Evolutionary conservation across 2,113 vertebrate genomes (phyloP), one percentile per base, ranked within the genome.

Genomic region (Cyphotilapia sp.): DNA sequence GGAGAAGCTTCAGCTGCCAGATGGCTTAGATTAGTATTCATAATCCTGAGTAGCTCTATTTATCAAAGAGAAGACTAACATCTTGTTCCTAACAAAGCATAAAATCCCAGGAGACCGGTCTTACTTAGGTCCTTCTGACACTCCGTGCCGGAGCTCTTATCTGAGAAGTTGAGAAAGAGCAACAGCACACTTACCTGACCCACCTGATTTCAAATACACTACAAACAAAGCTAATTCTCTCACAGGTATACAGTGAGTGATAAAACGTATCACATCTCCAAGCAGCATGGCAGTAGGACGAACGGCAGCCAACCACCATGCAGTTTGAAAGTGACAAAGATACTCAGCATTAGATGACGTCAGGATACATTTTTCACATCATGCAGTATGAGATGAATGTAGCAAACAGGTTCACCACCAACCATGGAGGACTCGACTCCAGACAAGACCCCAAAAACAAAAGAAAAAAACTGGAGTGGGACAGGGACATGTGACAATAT

Each of bases 341-440:
- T 87, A 94, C 76, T 91, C 63, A 61, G 88, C 61, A 59, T 85
- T 85, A 61, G 66, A 91, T 93, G 92, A 92, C 71, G 81, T 91
- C 86, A 81, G 83, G 86, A 89, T 84, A 94, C 81, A 66, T 89
- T 92, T 86, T 88, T 12, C 49, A 93, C 87, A 88, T 89, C 93
- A 97, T 97, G 97, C 94, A 95, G 96, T 83, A 97, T 97, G 97
- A 97, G 95, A 97, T 97, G 97, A 95, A 93, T 89, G 95, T 78
- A 96, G 97, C 96, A 96, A 96, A 96, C 95, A 97, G 33, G 93
- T 88, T 96, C 84, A 40, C 91, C 93, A 96, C 96, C 95, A 96
- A 95, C 91, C 93, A 85, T 85, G 66, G 53, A 86, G 69, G 83
- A 93, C 80, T 90, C 88, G 88, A 91, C 61, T 81, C 82, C 66